A percentile compares a stretch with the other conserved stretches of the same genome.
phyloP scores from a whole-genome alignment of 1,140 invertebrate genomes.

The Drosophila mojavensis region DNA sequence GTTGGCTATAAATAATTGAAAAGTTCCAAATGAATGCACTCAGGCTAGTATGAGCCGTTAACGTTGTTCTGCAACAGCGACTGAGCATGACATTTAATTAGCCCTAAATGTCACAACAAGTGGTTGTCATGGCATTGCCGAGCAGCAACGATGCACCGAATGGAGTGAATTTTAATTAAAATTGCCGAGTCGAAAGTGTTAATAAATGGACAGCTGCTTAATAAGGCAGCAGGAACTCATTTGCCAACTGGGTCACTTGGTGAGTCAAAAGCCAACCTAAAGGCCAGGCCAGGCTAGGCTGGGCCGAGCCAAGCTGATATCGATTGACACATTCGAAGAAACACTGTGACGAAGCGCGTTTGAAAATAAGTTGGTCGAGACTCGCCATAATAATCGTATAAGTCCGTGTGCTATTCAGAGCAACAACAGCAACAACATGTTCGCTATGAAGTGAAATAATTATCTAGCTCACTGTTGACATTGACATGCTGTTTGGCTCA shows the following conservation, averaged over 20 bases:
- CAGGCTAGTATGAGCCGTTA: no score
- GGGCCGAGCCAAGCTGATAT: neutral
- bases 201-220: conserved; percentile 22
- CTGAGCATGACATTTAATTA: conserved; percentile 24
- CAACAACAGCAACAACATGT: conserved; percentile 43
- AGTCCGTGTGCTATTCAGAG: conserved; percentile 69
- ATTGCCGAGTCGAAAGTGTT: conserved; percentile 6
- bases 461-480: conserved; percentile 69
- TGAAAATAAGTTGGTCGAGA: conserved; percentile 5
- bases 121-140: conserved; percentile 10
- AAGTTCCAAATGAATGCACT: conserved; percentile 4
- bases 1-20: neutral
- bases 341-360: neutral
- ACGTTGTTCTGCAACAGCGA: neutral
- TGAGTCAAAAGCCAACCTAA: conserved; percentile 31
- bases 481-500: conserved; percentile 61
- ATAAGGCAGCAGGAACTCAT: conserved; percentile 27
- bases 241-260: conserved; percentile 50
- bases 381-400: conserved; percentile 56
- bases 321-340: conserved; percentile 3
- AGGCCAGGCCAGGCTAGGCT: conserved; percentile 32
- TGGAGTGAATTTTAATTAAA: conserved; percentile 52
- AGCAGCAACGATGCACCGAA: neutral
- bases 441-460: conserved; percentile 52
- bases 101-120: conserved; percentile 22